A percentile compares a stretch with the other conserved stretches of the same genome.
These are phyloP conservation scores for Siniperca undulata DNA, from an alignment of 2,797 vertebrate species.

Conservation along the genomic window DNA sequence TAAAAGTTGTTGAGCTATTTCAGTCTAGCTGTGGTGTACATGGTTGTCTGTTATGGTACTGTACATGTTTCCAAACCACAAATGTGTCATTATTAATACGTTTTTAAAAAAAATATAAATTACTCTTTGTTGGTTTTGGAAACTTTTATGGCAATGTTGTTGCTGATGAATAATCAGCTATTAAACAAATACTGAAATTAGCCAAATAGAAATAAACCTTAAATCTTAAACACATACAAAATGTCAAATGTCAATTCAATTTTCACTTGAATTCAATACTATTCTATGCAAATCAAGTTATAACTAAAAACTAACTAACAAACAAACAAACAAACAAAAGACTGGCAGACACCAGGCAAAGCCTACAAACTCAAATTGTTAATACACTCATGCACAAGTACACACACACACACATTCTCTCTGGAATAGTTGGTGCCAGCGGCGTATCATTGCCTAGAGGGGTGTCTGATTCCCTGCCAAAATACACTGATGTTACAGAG, in stretches of 20 bases:
- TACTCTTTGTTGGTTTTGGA: neutral
- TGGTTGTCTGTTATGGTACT: neutral
- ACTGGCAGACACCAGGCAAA: slow-evolving; percentile 25
- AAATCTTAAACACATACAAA: neutral
- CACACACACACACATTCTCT: slow-evolving; percentile 47
- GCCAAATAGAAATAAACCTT: neutral
- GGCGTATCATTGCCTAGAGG: slow-evolving; percentile 74
- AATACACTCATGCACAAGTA: slow-evolving; percentile 7
- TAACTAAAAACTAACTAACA: slow-evolving; percentile 31
- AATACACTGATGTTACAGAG: slow-evolving; percentile 72
- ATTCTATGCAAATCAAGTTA: slow-evolving; percentile 22
- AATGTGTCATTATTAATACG: neutral
- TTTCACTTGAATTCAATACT: neutral
- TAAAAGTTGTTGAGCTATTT: neutral
- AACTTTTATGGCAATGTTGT: neutral
- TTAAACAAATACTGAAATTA: neutral
- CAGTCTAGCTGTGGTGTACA: neutral
- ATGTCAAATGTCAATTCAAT: neutral
- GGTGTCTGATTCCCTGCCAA: slow-evolving; percentile 75
- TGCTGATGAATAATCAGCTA: neutral
- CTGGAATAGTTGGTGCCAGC: slow-evolving; percentile 68
- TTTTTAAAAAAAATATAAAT: neutral
- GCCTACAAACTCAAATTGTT: slow-evolving; percentile 31
- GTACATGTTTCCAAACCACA: neutral
- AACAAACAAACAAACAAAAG: slow-evolving; percentile 44